Evolutionary conservation across 2,113 vertebrate genomes (phyloP), one percentile per base, ranked within the genome.

Genomic region (Falcunculus frontatus): DNA sequence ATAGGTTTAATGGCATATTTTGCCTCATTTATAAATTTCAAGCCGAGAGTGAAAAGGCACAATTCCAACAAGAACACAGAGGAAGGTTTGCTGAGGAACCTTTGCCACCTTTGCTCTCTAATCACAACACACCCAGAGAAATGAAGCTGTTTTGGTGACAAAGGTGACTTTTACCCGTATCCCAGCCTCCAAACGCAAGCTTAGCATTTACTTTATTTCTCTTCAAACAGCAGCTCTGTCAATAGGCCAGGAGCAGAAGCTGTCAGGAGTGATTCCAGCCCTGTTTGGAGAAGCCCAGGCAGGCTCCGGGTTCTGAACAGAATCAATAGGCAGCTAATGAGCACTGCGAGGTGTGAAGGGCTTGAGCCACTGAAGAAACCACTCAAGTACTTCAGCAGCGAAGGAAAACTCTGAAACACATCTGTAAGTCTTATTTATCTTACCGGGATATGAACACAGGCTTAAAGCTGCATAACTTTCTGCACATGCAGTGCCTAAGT

Each of bases 291-390:
- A 6, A 69, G 29, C 16, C 19, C 42, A 2, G 41, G 77, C 67
- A 81, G 55, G 10, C 42, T 7, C 52, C 39, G 29, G 68, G 47
- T 70, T 60, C 90, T 32, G 63, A n/a, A 46, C 35, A 33, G 7
- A 14, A 93, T 78, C 77, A 21, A 83, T 44, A 20, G 47, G 44
- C 81, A 89, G 59, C 82, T 91, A 39, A 83, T 33, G 72, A 93
- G 83, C 90, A 55, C 83, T 67, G 75, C 7, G 32, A 64, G 74
- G 14, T 42, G 35, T 9, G 37, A 37, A 29, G 55, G 83, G 46
- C 59, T 80, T 6, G 7, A 67, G 63, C 49, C n/a, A 15, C 41
- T 22, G 11, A 22, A 35, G 67, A 29, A 90, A 53, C 27, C 32
- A 29, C 30, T 5, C 9, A 27, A n/a, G 62, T 4, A 69, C 74